Conservation (phyloP, 2,888 invertebrate species). For the Crocallis elinguaria region DNA sequence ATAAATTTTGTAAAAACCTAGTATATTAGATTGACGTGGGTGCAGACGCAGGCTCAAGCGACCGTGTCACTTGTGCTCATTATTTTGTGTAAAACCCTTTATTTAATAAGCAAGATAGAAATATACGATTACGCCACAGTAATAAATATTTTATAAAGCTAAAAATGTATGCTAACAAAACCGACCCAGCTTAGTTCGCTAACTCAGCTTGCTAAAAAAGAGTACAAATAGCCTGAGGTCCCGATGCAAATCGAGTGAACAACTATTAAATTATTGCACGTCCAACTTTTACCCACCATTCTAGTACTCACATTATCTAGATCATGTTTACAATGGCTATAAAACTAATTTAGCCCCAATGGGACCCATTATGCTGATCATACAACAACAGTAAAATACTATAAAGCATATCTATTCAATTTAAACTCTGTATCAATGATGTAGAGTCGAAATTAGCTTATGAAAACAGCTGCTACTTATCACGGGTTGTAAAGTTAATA, state of each 20-base stretch:
- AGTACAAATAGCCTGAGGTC: conserved; percentile 26
- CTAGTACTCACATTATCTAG: conserved; percentile 49
- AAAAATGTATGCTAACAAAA: conserved; percentile 22
- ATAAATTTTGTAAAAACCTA: too few relatives aligned
- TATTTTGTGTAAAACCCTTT: too few relatives aligned
- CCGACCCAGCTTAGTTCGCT: conserved; percentile 13
- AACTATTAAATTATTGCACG: conserved; percentile 40
- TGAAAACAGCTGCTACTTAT: background rate
- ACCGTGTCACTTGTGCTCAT: too few relatives aligned
- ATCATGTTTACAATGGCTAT: conserved; percentile 53
- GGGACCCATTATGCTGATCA: conserved; percentile 46
- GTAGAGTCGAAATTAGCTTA: conserved; percentile 8
- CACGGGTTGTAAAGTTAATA: conserved; percentile 8
- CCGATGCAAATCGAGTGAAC: conserved; percentile 26
- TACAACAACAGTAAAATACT: conserved; percentile 31
- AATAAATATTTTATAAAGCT: too few relatives aligned
- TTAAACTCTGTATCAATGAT: conserved; percentile 35
- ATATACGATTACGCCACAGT: too few relatives aligned
- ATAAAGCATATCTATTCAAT: conserved; percentile 6
- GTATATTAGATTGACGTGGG: too few relatives aligned
- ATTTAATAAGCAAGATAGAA: too few relatives aligned
- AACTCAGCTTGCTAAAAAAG: conserved; percentile 27
- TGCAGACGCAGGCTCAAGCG: too few relatives aligned
- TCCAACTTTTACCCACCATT: conserved; percentile 45
- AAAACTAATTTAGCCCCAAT: conserved; percentile 56